Evolutionary conservation across 2,113 vertebrate species (phyloP), one percentile per base, ranked within the genome.

Genomic region (Dicaeum eximium): DNA sequence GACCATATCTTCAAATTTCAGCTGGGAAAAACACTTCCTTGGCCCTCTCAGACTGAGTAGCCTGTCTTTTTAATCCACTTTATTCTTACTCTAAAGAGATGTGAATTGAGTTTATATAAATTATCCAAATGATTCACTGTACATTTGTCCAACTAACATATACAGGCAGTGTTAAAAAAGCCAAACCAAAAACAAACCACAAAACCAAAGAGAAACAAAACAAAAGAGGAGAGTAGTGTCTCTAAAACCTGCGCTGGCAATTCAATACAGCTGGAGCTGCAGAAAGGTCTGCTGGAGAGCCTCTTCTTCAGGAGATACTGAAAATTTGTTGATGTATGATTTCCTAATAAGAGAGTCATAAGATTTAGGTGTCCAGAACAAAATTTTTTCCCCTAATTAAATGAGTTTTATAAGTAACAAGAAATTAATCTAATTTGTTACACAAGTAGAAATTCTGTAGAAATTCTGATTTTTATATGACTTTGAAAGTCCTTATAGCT

Each of bases 131-230:
- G 0, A 42, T 38, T 84, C 30, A 33, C 7, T 10, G 1, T n/a
- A 45, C 3, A 24, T 79, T 91, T 80, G 18, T 73, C 12, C 42
- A 78, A 24, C 37, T 35, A 57, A 40, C 6, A 5, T 74, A 35
- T 35, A 17, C 13, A 66, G 27, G 7, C 10, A 61, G 47, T 25
- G 12, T 65, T 47, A 48, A 6, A 7, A 62, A 20, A 44, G 31
- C 0, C 7, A 58, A 64, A 14, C 9, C 3, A 58, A 25, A 33
- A 53, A 0, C 4, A 74, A 37, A 28, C 1, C 18, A 25, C 6
- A n/a, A 62, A 84, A 47, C 1, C 6, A 74, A 80, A 11, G 12
- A n/a, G 38, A 15, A 60, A 12, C 6, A 53, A 45, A 80, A 4
- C 13, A 86, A 62, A 80, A 8, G 8, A 85, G 14, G 7, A 57